Evolutionary conservation across 2,113 vertebrate species (phyloP), one percentile per base, ranked within the genome.

Genomic region (Hippoglossus stenolepis): DNA sequence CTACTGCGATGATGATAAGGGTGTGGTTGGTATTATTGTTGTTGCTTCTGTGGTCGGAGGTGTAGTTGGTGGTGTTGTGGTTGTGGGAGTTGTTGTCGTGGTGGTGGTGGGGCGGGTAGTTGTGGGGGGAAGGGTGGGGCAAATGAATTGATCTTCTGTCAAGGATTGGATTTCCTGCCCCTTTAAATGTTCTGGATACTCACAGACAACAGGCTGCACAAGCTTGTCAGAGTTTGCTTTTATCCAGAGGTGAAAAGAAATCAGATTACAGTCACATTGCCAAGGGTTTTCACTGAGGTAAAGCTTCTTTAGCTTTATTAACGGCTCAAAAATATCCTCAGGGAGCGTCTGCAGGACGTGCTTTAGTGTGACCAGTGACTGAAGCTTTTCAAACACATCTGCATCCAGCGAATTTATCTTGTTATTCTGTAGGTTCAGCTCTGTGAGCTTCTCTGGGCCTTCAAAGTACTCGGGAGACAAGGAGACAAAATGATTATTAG

Each of bases 261-360:
- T 64, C 35, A 97, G 87, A n/a, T 87, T 91, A 49, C 96, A 97
- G 90, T 97, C 96, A 87, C 96, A 97, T 18, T 59, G 67, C 96
- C 96, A 97, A 0, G 93, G 92, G 56, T 97, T 97, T 18, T 81
- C 70, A 20, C 82, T 90, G 3, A 97, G 92, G 72, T 89, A 78
- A 21, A 95, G 54, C 2, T 90, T 91, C 21, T 0, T 84, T 13
- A 96, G 91, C 57, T 92, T 91, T 6, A 54, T 53, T 31, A 94
- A 70, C 26, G 82, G 47, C 2, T 92, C 56, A 68, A 95, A 92
- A 45, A 94, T 78, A 20, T 91, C 85, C 3, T 0, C 51, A 10
- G 93, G 90, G 62, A 95, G 65, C 0, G 2, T 92, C 54, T 83
- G 75, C 2, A 95, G 92, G 1, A 80, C 21, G 21, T 96, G 89